Evolutionary conservation across 2,888 invertebrate species (phyloP).

Genomic region (Drosophila colorata): DNA sequence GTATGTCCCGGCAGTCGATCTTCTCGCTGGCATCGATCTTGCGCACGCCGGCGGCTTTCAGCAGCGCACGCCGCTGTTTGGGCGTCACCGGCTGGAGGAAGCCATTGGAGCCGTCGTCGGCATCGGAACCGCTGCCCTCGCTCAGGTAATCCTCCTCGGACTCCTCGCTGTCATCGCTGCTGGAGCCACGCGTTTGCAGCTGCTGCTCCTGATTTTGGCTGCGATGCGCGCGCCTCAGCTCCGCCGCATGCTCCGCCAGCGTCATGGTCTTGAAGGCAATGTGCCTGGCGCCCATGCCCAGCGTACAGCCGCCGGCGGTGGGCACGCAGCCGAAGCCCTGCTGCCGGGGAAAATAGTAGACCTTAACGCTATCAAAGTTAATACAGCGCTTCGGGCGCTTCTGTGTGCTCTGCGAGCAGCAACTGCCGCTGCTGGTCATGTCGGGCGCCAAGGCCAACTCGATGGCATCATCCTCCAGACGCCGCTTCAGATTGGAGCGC

Average conservation of each 20-base stretch:
- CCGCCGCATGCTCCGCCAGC: constrained; percentile 94
- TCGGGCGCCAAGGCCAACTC: constrained; percentile 75
- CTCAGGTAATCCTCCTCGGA: constrained; percentile 91
- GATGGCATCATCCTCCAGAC: constrained; percentile 85
- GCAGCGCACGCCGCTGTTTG: constrained; percentile 93
- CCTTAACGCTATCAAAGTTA: constrained; percentile 95
- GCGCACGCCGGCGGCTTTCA: constrained; percentile 96
- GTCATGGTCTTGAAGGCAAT: constrained; percentile 91
- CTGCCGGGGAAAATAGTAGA: constrained; percentile 96
- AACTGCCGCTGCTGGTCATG: constrained; percentile 27
- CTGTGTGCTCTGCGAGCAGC: constrained; percentile 25
- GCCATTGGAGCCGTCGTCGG: constrained; percentile 95
- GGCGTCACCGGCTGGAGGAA: constrained; percentile 97
- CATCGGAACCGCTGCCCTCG: constrained; percentile 92
- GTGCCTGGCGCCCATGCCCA: constrained; percentile 95
- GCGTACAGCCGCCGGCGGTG: constrained; percentile 94
- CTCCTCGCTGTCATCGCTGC: constrained; percentile 94
- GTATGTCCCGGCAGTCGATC: constrained; percentile 96
- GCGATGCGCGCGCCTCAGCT: constrained; percentile 94
- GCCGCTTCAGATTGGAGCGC: constrained; percentile 90
- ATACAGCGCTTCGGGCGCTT: constrained; percentile 92
- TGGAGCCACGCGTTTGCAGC: constrained; percentile 85
- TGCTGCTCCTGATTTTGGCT: constrained; percentile 88
- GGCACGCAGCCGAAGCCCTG: constrained; percentile 97
- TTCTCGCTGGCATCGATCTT: constrained; percentile 97